Conservation (phyloP, 1,140 invertebrate genomes). For the Tetranychus cinnabarinus region DNA sequence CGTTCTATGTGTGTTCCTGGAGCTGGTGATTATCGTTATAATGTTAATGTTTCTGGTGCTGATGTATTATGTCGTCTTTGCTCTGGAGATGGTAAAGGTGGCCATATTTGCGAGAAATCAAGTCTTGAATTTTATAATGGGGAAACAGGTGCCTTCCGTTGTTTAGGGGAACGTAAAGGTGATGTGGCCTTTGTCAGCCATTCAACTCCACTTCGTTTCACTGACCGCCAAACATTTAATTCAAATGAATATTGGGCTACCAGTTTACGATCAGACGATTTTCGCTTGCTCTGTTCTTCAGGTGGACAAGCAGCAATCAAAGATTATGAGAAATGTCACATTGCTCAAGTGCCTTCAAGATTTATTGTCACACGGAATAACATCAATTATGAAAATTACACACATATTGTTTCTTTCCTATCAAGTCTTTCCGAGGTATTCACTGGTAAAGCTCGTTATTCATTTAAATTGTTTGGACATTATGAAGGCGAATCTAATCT, state of each 20-base stretch:
- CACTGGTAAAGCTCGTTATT: neutral
- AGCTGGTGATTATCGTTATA: constrained; percentile 11
- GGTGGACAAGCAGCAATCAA: neutral
- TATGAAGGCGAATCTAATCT: constrained; percentile 8
- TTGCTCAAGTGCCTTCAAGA: constrained; percentile 3
- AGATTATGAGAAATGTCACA: constrained; percentile 8
- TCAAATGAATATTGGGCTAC: neutral
- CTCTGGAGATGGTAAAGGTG: constrained; percentile 10
- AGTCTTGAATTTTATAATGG: constrained; percentile 3
- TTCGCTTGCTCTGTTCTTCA: neutral
- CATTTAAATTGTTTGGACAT: constrained; percentile 7
- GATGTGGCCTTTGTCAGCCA: constrained; percentile 10
- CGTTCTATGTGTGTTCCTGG: constrained; percentile 12
- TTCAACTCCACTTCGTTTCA: constrained; percentile 3
- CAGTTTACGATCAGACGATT: neutral
- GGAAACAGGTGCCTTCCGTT: constrained; percentile 7
- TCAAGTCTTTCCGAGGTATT: constrained; percentile 5
- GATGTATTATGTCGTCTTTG: constrained; percentile 11
- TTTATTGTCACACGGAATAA: constrained; percentile 1
- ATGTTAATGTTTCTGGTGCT: constrained; percentile 7
- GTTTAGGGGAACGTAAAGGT: constrained; percentile 8
- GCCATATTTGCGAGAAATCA: constrained; percentile 4
- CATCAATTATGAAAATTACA: neutral
- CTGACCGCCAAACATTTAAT: neutral
- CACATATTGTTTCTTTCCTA: neutral